These are phyloP conservation scores for Idaea aversata DNA, from an alignment of 2,888 invertebrate genomes.

Conservation along the genomic window DNA sequence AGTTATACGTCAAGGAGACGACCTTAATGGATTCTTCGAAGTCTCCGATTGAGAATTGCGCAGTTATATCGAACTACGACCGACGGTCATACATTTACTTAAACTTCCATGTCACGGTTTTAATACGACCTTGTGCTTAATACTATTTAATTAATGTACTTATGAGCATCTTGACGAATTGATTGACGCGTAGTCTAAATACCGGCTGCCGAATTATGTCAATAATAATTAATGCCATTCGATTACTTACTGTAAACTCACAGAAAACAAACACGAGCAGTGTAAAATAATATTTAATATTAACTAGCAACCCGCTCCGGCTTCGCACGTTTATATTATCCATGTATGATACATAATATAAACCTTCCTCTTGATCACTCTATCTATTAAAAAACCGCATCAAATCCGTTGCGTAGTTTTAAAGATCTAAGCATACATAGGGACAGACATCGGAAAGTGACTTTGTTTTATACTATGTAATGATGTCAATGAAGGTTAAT, in stretches of 20 bases:
- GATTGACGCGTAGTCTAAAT: conserved; percentile 21
- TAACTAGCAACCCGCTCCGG: no score
- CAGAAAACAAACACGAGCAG: not conserved
- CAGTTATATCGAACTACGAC: conserved; percentile 56
- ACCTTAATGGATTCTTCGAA: conserved; percentile 63
- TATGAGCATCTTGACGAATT: conserved; percentile 26
- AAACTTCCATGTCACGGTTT: conserved; percentile 51
- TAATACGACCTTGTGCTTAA: conserved; percentile 48
- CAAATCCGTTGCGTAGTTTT: no score
- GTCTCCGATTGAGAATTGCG: conserved; percentile 58
- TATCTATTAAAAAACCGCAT: no score
- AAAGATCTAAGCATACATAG: no score
- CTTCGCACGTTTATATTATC: no score
- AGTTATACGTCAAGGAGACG: conserved; percentile 61
- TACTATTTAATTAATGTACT: conserved; percentile 40
- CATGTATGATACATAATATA: no score
- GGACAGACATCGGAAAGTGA: no score
- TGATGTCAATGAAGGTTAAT: not conserved
- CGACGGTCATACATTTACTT: conserved; percentile 49
- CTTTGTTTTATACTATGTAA: no score
- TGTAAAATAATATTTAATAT: not conserved
- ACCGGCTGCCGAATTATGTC: conserved; percentile 10
- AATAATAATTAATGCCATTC: conserved; percentile 2
- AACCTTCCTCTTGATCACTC: no score
- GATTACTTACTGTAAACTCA: not conserved